A percentile compares a stretch with the other conserved stretches of the same genome.
Conservation (phyloP, 2,113 vertebrate genomes). For the Spheniscus mendiculus region DNA sequence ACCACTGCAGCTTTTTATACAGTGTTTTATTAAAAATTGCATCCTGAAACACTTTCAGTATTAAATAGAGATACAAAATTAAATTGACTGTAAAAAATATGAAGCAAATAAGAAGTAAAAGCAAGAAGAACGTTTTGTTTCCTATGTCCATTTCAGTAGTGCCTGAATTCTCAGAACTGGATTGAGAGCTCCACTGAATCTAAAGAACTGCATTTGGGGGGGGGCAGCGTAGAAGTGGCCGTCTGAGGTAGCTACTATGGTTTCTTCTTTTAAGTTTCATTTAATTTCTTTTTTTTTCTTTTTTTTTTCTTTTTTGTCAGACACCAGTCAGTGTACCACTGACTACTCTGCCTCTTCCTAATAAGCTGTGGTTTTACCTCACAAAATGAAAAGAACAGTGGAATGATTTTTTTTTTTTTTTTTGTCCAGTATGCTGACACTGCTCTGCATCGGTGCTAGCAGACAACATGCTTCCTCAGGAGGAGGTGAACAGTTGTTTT, state of each 20-base stretch:
- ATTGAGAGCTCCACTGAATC: not conserved
- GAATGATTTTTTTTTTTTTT: not conserved
- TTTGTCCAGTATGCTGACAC: not conserved
- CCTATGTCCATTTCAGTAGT: not conserved
- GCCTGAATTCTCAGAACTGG: not conserved
- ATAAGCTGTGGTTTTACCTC: not conserved
- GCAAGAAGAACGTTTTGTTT: not conserved
- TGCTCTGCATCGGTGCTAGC: not conserved
- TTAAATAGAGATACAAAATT: not conserved
- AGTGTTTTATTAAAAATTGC: not conserved
- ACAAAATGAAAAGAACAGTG: not conserved
- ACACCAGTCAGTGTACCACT: not conserved
- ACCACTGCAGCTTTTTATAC: not conserved
- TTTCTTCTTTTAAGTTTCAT: not conserved
- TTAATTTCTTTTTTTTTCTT: rapidly evolving
- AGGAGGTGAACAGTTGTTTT: not conserved
- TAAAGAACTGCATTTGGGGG: not conserved
- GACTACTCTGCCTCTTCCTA: not conserved
- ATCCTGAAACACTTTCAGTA: not conserved
- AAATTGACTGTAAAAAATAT: conserved; percentile 7
- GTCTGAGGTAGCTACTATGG: not conserved
- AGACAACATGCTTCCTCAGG: not conserved
- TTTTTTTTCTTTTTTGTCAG: not conserved
- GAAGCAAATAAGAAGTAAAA: not conserved
- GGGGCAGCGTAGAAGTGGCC: not conserved